phyloP scores from a whole-genome alignment of 2,797 vertebrate genomes.

The Nyctalus aviator region DNA sequence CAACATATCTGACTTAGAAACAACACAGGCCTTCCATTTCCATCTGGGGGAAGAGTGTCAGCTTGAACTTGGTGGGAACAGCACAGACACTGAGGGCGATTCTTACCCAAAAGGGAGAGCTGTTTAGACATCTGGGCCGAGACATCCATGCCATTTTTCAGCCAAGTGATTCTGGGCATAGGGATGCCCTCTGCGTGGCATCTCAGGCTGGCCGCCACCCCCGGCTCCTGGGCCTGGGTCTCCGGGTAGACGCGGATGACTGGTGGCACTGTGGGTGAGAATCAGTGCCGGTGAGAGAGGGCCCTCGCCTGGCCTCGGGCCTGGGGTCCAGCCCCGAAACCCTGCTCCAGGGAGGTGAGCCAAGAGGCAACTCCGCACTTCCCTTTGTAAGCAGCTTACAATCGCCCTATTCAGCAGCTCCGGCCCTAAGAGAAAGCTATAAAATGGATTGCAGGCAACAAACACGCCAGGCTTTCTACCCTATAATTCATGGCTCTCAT shows the following conservation, averaged over 20 bases:
- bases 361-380: fast-evolving
- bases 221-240: constrained; percentile 97
- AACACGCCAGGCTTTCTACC: background rate
- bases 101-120: constrained; percentile 93
- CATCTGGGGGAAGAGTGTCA: background rate
- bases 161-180: constrained; percentile 95
- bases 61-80: background rate
- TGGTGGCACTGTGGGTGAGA: constrained; percentile 91
- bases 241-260: constrained; percentile 98
- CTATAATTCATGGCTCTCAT: constrained; percentile 6
- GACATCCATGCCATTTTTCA: constrained; percentile 97
- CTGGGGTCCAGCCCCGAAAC: background rate
- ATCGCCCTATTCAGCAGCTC: background rate
- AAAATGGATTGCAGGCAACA: constrained; percentile 15
- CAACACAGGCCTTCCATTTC: background rate
- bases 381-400: background rate
- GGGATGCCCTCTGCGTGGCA: constrained; percentile 98
- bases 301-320: background rate
- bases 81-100: background rate
- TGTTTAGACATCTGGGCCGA: constrained; percentile 92
- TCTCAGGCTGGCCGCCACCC: constrained; percentile 93
- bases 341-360: background rate
- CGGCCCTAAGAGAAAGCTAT: background rate
- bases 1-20: background rate
- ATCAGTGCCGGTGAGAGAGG: background rate